Percentiles rank a stretch among this genome's conserved stretches.
Evolutionary conservation across 2,888 invertebrate genomes (phyloP).

Genomic region (Cheilosia variabilis): DNA sequence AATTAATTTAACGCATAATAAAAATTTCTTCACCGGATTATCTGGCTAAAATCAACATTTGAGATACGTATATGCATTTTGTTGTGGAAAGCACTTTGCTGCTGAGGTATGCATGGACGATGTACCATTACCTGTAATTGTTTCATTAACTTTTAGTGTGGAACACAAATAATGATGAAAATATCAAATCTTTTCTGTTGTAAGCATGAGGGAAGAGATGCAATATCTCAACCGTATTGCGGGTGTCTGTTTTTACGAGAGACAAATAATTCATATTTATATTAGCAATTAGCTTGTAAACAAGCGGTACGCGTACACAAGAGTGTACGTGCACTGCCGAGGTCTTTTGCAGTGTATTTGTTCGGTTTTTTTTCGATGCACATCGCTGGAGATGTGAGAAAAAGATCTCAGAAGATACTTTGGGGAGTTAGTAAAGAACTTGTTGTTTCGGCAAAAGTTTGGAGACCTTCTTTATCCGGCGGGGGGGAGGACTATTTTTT

Average conservation of each 20-base stretch:
- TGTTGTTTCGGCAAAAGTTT: slow-evolving; percentile 14
- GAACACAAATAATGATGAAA: slow-evolving; percentile 25
- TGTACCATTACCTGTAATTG: slow-evolving; percentile 55
- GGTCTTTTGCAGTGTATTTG: slow-evolving; percentile 28
- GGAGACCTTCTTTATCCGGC: not conserved
- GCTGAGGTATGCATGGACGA: slow-evolving; percentile 19
- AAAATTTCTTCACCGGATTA: slow-evolving; percentile 47
- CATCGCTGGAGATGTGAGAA: slow-evolving; percentile 46
- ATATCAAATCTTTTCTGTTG: slow-evolving; percentile 10
- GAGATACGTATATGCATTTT: slow-evolving; percentile 5
- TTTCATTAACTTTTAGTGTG: slow-evolving; percentile 54
- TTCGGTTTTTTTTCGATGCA: slow-evolving; percentile 38
- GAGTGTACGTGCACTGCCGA: slow-evolving; percentile 9
- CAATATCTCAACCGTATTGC: slow-evolving; percentile 27
- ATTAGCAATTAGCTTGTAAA: slow-evolving; percentile 49
- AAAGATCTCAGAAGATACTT: slow-evolving; percentile 15
- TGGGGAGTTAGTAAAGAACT: slow-evolving; percentile 8
- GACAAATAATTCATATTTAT: slow-evolving; percentile 44
- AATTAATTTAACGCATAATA: slow-evolving; percentile 67
- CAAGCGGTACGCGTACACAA: slow-evolving; percentile 47
- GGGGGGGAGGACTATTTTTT: not conserved
- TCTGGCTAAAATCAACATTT: slow-evolving; percentile 13
- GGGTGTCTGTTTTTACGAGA: slow-evolving; percentile 34
- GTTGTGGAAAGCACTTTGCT: slow-evolving; percentile 17
- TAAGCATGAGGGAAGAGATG: slow-evolving; percentile 23